These are phyloP conservation scores for Sturnira hondurensis DNA, from an alignment of 2,113 vertebrate genomes.

Conservation along the genomic window DNA sequence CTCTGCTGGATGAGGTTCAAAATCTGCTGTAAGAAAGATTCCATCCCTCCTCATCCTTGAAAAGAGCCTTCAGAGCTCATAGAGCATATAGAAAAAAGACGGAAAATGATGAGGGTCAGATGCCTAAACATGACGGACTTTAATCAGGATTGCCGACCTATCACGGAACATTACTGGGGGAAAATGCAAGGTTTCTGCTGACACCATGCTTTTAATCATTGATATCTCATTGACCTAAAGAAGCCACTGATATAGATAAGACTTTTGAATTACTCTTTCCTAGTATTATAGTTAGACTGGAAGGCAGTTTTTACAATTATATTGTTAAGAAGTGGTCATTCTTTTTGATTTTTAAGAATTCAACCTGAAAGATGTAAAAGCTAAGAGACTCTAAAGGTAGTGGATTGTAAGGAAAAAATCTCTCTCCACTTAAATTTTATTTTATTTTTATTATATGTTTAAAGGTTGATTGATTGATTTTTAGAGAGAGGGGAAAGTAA, in stretches of 20 bases:
- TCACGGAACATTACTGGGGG: constrained; percentile 38
- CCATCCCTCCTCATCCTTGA: constrained; percentile 81
- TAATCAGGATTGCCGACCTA: constrained; percentile 45
- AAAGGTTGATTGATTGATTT: too few relatives aligned
- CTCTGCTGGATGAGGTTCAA: constrained; percentile 83
- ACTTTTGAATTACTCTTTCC: neutral
- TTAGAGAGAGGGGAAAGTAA: too few relatives aligned
- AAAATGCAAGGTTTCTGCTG: constrained; percentile 47
- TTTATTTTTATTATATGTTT: too few relatives aligned
- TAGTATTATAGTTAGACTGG: neutral
- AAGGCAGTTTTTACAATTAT: neutral
- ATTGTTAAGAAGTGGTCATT: neutral
- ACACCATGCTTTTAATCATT: neutral
- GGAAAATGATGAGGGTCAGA: constrained; percentile 49
- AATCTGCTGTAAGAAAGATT: constrained; percentile 81
- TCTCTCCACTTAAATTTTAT: constrained; percentile 26
- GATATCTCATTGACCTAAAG: constrained; percentile 32
- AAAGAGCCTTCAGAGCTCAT: constrained; percentile 81
- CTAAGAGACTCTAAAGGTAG: neutral
- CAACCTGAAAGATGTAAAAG: neutral
- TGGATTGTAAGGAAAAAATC: neutral
- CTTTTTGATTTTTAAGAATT: neutral
- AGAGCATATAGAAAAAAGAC: constrained; percentile 61
- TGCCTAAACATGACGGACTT: neutral
- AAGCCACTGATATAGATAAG: constrained; percentile 7